These are phyloP conservation scores for Dryoscopus gambensis DNA, from an alignment of 2,113 vertebrate species.

Conservation along the genomic window DNA sequence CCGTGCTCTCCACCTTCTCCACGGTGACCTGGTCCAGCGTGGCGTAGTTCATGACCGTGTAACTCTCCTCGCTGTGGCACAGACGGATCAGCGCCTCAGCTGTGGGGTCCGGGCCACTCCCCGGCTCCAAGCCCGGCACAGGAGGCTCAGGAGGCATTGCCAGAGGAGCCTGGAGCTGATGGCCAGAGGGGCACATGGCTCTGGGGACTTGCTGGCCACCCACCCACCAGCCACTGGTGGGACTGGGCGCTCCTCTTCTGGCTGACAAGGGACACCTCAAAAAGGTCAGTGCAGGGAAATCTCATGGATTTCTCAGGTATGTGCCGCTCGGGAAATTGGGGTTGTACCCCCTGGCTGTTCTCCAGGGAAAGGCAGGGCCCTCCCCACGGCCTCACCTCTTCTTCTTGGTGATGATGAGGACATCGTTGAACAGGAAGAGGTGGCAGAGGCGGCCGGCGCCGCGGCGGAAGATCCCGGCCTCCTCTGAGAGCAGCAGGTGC, in stretches of 20 bases:
- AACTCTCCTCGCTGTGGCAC: slow-evolving; percentile 83
- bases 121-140: rapidly evolving
- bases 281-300: neutral
- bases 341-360: no score
- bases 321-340: rapidly evolving
- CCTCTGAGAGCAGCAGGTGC: slow-evolving; percentile 71
- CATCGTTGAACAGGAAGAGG: slow-evolving; percentile 91
- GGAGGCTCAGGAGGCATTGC: neutral
- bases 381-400: slow-evolving; percentile 75
- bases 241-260: rapidly evolving
- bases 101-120: rapidly evolving
- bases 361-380: neutral
- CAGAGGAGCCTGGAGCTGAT: neutral
- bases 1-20: slow-evolving; percentile 66
- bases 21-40: slow-evolving; percentile 81
- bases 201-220: neutral
- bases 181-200: neutral
- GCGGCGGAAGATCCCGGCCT: slow-evolving; percentile 84
- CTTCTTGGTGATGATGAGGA: slow-evolving; percentile 91
- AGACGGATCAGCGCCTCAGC: rapidly evolving
- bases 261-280: neutral
- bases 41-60: slow-evolving; percentile 86
- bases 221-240: rapidly evolving
- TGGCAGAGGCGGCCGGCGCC: slow-evolving; percentile 81
- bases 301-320: rapidly evolving